Base-by-base conservation (phyloP, 2,888 invertebrate species). In the Clusia tigrina region DNA sequence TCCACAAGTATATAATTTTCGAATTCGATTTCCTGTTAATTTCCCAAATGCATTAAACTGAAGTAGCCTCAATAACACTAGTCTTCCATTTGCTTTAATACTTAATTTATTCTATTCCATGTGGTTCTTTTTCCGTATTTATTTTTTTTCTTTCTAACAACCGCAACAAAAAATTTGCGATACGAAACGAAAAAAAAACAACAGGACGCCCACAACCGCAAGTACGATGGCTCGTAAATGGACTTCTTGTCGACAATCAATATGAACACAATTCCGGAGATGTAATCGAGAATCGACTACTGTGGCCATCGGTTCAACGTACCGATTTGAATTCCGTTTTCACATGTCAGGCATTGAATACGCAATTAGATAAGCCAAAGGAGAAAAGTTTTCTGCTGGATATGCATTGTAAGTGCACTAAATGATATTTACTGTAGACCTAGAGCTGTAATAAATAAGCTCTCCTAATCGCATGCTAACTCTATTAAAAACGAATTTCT, bases 271-370 rank as follows among this genome's bases (percentile, higher is more conserved):
- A 91, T 82, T 91, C 91, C 9, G 93, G 92, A 20, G 93, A 93
- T 84, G 92, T 93, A 57, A 94, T 93, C 74, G 94, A 94, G 84
- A 94, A 94, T 85, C 87, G 91, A 74, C 87, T 91, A 70, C 86
- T 89, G 59, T 89, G 93, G 89, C 90, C 90, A 55, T 88, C 90
- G 54, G 88, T 94, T 69, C 87, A 89, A 62, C 87, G 95, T 63
- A 89, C 90, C 24, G 92, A 94, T 86, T 88, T 94, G 76, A 92
- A 94, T 73, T 90, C 93, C 20, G 90, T 93, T 70, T 94, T 94
- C 85, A 94, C 93, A 62, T 95, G 95, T 80, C 92, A 93, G 82
- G 94, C 95, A 23, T 87, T 90, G 78, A 95, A 95, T 85, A 94
- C 94, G 61, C 89, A 89, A 76, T 88, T 94, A 61, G 91, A 92